A percentile compares a stretch with the other conserved stretches of the same genome.
These are phyloP conservation scores for Brenthis ino DNA, from an alignment of 2,888 invertebrate genomes.

Conservation along the genomic window DNA sequence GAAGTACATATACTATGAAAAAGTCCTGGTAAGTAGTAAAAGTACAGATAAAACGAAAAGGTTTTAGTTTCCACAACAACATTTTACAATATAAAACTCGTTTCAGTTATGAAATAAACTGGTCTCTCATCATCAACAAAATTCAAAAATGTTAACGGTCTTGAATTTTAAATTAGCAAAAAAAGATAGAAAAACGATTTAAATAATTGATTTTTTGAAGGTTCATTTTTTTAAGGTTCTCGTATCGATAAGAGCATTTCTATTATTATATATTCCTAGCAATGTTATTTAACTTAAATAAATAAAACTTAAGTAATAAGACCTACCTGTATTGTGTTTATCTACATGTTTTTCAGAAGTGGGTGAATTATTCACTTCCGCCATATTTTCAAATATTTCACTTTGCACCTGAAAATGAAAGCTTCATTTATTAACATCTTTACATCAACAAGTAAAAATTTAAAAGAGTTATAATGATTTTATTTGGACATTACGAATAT, in stretches of 20 bases:
- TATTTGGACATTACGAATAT: no score
- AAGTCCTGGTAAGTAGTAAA: no score
- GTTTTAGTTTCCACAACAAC: background rate
- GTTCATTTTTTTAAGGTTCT: background rate
- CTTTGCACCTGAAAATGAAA: slow-evolving; percentile 39
- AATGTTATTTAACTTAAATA: background rate
- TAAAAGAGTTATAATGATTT: no score
- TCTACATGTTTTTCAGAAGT: slow-evolving; percentile 56
- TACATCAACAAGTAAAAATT: no score
- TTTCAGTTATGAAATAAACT: background rate
- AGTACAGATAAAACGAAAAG: background rate
- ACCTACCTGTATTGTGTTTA: slow-evolving; percentile 73
- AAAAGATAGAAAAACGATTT: background rate
- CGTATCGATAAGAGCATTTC: background rate
- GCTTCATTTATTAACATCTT: background rate
- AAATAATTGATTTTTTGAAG: no score
- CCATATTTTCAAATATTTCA: slow-evolving; percentile 51
- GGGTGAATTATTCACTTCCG: slow-evolving; percentile 64
- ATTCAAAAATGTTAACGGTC: background rate
- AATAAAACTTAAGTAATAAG: background rate
- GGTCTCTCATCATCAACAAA: background rate
- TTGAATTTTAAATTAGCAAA: background rate
- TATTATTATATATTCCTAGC: no score
- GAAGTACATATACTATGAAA: no score
- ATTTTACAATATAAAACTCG: slow-evolving; percentile 3